Percentiles rank a stretch among this genome's conserved stretches.
Evolutionary conservation across 37 sponge, comb jelly and placozoan genomes (phyloP).

Genomic region (Agelas oroides): DNA sequence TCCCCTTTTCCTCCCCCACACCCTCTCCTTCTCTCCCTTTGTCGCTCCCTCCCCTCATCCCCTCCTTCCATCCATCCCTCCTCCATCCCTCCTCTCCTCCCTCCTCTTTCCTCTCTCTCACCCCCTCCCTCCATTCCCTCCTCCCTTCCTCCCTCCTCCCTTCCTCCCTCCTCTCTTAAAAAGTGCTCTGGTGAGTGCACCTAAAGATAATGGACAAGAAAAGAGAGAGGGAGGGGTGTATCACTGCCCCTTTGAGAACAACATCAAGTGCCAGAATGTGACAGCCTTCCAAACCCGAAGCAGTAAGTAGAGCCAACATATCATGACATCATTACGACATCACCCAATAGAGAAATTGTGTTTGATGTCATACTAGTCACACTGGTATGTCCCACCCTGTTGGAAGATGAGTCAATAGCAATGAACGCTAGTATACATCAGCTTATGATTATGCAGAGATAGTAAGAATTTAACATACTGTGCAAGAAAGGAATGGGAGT

Average conservation of each 20-base stretch:
- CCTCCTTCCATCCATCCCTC: background rate
- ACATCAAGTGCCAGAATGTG: conserved; percentile 1
- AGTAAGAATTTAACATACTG: no score
- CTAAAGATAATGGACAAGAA: background rate
- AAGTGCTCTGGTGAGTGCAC: conserved; percentile 49
- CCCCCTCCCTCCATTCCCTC: conserved; percentile 1
- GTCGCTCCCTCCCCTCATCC: background rate
- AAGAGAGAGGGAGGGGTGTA: conserved; percentile 38
- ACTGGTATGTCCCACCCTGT: no score
- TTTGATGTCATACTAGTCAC: no score
- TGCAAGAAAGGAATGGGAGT: no score
- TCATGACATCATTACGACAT: background rate
- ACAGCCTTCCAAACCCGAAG: conserved; percentile 5
- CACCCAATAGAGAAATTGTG: no score
- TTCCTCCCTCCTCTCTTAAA: background rate
- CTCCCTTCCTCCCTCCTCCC: background rate
- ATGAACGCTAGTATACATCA: no score
- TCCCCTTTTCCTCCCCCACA: background rate
- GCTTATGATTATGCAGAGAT: no score
- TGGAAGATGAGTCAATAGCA: no score
- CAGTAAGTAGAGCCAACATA: background rate
- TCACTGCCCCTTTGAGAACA: conserved; percentile 39
- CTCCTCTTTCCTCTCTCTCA: background rate
- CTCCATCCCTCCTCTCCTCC: background rate
- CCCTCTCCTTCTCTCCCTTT: background rate